These are phyloP conservation scores for Ptychadena robeensis DNA, from an alignment of 2,797 vertebrate species.

Conservation along the genomic window DNA sequence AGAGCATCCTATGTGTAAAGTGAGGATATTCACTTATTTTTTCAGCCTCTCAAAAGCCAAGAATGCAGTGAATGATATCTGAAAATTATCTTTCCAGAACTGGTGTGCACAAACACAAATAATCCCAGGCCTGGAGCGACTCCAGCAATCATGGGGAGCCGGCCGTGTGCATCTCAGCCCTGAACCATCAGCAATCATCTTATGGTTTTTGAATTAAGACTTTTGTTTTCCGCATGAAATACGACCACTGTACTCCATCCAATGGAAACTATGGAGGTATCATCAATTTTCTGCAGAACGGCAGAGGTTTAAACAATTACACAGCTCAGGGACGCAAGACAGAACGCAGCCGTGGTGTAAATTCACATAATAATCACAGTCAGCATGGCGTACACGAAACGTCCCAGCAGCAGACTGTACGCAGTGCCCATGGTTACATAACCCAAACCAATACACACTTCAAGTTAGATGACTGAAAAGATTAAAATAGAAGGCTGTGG, in stretches of 20 bases:
- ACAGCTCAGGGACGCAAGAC: background rate
- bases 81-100: constrained; percentile 59
- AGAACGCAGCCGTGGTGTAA: constrained; percentile 17
- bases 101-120: constrained; percentile 28
- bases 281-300: constrained; percentile 27
- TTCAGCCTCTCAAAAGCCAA: constrained; percentile 19
- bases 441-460: background rate
- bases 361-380: background rate
- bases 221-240: constrained; percentile 53
- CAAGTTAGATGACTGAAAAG: constrained; percentile 14
- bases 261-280: constrained; percentile 50
- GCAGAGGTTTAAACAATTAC: constrained; percentile 54
- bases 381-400: constrained; percentile 10
- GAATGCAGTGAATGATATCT: constrained; percentile 23
- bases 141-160: constrained; percentile 27
- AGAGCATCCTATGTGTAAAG: background rate
- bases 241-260: constrained; percentile 25
- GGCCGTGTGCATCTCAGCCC: constrained; percentile 30
- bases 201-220: constrained; percentile 57
- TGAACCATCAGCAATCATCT: constrained; percentile 42
- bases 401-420: background rate
- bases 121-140: background rate
- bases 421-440: constrained; percentile 22
- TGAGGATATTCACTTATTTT: background rate
- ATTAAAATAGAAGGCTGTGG: constrained; percentile 11